Evolutionary conservation across 2,888 invertebrate genomes (phyloP), one percentile per base, ranked within the genome.

Genomic region (Branchellion lobata): DNA sequence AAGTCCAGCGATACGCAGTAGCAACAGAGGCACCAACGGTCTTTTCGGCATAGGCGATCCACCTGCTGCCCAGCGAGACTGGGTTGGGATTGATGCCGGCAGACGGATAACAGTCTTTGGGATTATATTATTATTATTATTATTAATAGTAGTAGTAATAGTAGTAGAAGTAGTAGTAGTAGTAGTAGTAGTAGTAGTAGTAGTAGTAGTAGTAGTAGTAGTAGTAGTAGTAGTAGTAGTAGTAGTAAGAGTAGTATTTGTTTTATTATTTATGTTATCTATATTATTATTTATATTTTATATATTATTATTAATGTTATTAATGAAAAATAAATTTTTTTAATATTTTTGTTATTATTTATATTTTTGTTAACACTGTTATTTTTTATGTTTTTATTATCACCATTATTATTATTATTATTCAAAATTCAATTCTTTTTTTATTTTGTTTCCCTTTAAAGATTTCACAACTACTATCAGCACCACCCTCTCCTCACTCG

Each of bases 51-150:
- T 88, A 90, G 11, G 90, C 90, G 82, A 90, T 84, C 90, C 90
- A 91, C 72, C 90, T 87, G 36, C 93, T 91, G 0, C 96, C 96
- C 34, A 97, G 88, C 0, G 95, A 92, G 71, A 96, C 90, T 0
- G 97, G 96, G 83, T 89, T 89, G 0, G 86, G 84, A 89, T 94
- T 94, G 87, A 93, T 93, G 0, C 92, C 92, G 83, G 94, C 93
- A 68, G 85, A 94, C 1, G 87, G 87, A 82, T 85, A 89, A 87
- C 96, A 96, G 36, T 86, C 88, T 88, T 81, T 2, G 83, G 82
- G 74, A 24, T 18, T n/a, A 2, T 68, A 71, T 21, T 29, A 71
- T 21, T 29, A 71, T 21, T 29, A 71, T 21, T 29, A 71, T 21
- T 29, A 71, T 11, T 71, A 71, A n/a, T 71, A 71, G 31, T 71